A percentile compares a stretch with the other conserved stretches of the same genome.
phyloP scores from a whole-genome alignment of 1,140 invertebrate species.

The Drosophila nigromelanica region DNA sequence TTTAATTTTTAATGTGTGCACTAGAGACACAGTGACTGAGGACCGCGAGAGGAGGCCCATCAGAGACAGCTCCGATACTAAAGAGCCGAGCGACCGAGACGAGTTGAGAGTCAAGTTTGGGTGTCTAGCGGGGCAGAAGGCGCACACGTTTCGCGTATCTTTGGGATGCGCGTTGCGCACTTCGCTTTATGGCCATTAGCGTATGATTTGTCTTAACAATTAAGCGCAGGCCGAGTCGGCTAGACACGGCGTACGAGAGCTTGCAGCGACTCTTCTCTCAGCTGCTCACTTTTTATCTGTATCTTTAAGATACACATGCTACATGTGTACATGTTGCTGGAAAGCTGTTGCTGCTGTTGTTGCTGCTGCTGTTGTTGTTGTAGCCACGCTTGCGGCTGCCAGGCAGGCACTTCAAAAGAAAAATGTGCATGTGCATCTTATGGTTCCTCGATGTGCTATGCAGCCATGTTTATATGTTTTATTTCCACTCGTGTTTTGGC shows the following conservation, averaged over 20 bases:
- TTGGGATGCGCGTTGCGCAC: constrained; percentile 43
- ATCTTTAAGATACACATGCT: constrained; percentile 51
- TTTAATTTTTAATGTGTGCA: constrained; percentile 79
- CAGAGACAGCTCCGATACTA: background rate
- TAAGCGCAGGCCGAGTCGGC: constrained; percentile 50
- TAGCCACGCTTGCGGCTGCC: constrained; percentile 47
- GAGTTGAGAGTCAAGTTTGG: background rate
- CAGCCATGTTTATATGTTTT: constrained; percentile 59
- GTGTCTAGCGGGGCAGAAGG: constrained; percentile 5
- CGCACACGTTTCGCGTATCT: constrained; percentile 59
- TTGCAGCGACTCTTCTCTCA: background rate
- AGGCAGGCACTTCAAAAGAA: constrained; percentile 72
- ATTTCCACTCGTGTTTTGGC: constrained; percentile 53
- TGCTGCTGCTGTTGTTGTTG: constrained; percentile 13
- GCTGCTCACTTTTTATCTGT: constrained; percentile 51
- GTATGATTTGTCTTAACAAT: constrained; percentile 83
- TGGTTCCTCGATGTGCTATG: constrained; percentile 29
- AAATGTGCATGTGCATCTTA: constrained; percentile 59
- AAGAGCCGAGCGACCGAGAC: background rate
- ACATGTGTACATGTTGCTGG: constrained; percentile 10
- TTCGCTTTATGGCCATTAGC: constrained; percentile 76
- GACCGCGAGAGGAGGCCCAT: background rate
- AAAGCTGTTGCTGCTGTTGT: constrained; percentile 10
- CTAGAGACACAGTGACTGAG: constrained; percentile 1
- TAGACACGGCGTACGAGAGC: background rate